phyloP scores from a whole-genome alignment of 2,888 invertebrate species.

The Dasysyrphus tricinctus region DNA sequence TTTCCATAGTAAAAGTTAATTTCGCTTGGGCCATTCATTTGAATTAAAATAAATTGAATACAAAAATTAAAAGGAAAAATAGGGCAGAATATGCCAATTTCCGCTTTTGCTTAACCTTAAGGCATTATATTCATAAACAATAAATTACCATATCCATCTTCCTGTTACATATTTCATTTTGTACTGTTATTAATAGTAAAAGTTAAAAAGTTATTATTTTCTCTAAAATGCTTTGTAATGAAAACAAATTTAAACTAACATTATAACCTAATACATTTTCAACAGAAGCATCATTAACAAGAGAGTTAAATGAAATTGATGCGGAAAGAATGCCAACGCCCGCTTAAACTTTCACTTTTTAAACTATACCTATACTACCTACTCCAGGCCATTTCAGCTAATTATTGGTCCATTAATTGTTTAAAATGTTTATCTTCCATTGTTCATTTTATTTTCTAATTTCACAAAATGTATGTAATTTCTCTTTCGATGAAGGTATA shows the following conservation, averaged over 20 bases:
- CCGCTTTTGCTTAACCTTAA: too few relatives aligned
- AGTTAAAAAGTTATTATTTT: not conserved
- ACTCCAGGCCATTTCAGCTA: conserved; percentile 6
- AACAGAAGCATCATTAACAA: conserved; percentile 30
- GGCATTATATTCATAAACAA: too few relatives aligned
- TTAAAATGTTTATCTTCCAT: conserved; percentile 31
- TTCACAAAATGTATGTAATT: conserved; percentile 34
- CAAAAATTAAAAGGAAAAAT: too few relatives aligned
- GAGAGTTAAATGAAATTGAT: conserved; percentile 12
- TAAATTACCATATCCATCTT: too few relatives aligned
- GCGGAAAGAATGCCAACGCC: conserved; percentile 27
- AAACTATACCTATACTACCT: not conserved
- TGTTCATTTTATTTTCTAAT: conserved; percentile 30
- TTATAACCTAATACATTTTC: not conserved
- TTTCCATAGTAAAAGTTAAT: too few relatives aligned
- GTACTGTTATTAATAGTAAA: too few relatives aligned
- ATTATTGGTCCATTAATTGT: conserved; percentile 44
- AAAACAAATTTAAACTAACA: conserved; percentile 16
- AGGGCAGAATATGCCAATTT: too few relatives aligned
- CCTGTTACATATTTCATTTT: too few relatives aligned
- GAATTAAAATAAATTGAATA: too few relatives aligned
- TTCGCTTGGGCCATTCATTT: too few relatives aligned
- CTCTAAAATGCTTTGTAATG: conserved; percentile 8
- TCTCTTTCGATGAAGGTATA: not conserved
- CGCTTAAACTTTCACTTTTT: conserved; percentile 27